phyloP scores from a whole-genome alignment of 2,797 vertebrate species.

The Siniperca scherzeri region DNA sequence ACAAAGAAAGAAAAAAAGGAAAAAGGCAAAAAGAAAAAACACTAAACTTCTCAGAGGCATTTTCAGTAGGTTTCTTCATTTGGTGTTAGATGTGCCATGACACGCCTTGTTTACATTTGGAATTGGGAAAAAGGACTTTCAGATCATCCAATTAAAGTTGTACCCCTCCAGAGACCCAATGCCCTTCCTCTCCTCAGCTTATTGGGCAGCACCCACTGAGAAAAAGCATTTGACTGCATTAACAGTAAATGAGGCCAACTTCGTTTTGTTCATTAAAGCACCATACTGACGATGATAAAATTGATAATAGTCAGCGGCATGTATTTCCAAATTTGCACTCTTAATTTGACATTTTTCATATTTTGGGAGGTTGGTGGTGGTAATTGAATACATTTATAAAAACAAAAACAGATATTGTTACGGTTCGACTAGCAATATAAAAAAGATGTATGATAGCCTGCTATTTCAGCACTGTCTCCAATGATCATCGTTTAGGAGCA shows the following conservation, averaged over 20 bases:
- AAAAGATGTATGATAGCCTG: conserved; percentile 76
- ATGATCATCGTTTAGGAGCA: conserved; percentile 84
- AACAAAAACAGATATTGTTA: conserved; percentile 81
- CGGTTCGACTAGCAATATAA: conserved; percentile 75
- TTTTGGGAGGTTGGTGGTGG: conserved; percentile 66
- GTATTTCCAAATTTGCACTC: conserved; percentile 74
- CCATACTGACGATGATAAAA: conserved; percentile 80
- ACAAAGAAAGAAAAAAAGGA: conserved; percentile 10
- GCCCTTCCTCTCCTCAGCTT: conserved; percentile 82
- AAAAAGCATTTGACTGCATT: conserved; percentile 87
- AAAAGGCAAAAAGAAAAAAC: conserved; percentile 1
- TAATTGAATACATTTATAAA: conserved; percentile 82
- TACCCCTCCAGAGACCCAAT: conserved; percentile 83
- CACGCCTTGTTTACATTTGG: conserved; percentile 83
- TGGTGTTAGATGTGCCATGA: conserved; percentile 86
- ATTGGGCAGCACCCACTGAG: conserved; percentile 85
- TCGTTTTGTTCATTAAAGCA: conserved; percentile 84
- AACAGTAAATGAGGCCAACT: conserved; percentile 85
- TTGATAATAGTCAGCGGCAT: conserved; percentile 70
- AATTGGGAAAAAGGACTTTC: conserved; percentile 85
- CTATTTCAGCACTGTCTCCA: conserved; percentile 80
- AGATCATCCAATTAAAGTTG: conserved; percentile 86
- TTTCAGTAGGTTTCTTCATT: conserved; percentile 78
- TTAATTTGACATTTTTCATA: conserved; percentile 78
- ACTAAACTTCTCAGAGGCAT: conserved; percentile 70